A percentile compares a stretch with the other conserved stretches of the same genome.
Conservation (phyloP, 2,797 vertebrate genomes). For the Forpus xanthops region DNA sequence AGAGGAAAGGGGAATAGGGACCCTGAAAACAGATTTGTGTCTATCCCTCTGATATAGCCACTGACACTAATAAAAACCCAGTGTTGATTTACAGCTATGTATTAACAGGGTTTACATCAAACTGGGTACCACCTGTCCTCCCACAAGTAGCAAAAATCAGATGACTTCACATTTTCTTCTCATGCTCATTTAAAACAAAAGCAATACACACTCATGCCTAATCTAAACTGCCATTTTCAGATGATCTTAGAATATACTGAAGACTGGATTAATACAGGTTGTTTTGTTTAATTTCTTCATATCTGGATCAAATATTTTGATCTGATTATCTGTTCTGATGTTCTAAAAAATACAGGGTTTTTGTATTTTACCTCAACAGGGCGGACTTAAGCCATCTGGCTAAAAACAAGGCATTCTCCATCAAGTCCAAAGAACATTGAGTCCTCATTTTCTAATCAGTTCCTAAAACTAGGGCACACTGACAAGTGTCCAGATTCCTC, state of each 20-base stretch:
- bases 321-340: not conserved
- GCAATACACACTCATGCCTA: not conserved
- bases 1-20: not conserved
- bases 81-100: not conserved
- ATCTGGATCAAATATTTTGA: not conserved
- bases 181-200: not conserved
- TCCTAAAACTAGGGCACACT: not conserved
- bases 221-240: not conserved
- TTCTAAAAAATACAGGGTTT: not conserved
- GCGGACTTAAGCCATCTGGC: not conserved
- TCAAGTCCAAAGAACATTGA: not conserved
- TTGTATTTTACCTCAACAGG: not conserved
- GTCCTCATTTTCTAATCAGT: not conserved
- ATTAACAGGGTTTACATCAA: not conserved
- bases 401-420: not conserved
- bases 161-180: not conserved
- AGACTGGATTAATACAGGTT: not conserved
- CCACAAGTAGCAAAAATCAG: not conserved
- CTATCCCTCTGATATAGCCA: not conserved
- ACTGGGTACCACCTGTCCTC: not conserved
- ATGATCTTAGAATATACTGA: not conserved
- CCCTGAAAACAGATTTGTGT: not conserved
- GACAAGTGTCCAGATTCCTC: not conserved
- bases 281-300: not conserved
- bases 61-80: not conserved